Evolutionary conservation across 2,797 vertebrate genomes (phyloP).

Genomic region (Enteromius paludinosus): DNA sequence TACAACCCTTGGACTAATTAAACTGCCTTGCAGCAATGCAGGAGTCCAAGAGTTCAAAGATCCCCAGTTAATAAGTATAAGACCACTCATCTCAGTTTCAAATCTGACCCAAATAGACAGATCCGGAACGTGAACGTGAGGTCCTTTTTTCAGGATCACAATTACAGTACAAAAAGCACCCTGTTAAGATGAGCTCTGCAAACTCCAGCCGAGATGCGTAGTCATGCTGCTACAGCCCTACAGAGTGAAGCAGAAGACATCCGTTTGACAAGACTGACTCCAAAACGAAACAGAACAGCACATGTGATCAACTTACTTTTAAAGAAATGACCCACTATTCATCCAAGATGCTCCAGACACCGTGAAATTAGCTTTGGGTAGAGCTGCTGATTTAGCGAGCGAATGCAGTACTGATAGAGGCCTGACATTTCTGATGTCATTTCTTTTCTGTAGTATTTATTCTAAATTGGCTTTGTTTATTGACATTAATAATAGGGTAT

Average conservation of each 20-base stretch:
- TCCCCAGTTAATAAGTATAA: not conserved
- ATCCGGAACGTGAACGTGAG: not conserved
- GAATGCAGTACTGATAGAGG: not conserved
- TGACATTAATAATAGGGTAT: not conserved
- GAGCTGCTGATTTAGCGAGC: not conserved
- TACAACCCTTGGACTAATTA: conserved; percentile 8
- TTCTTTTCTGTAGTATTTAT: not conserved
- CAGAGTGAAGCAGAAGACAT: conserved; percentile 1
- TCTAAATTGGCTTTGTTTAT: not conserved
- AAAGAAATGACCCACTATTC: conserved; percentile 3
- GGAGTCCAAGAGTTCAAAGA: conserved; percentile 14
- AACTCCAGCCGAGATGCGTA: not conserved
- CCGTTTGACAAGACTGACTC: conserved; percentile 7
- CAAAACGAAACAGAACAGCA: not conserved
- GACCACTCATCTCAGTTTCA: not conserved
- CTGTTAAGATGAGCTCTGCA: conserved; percentile 8
- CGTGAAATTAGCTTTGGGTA: conserved; percentile 8
- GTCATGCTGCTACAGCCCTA: not conserved
- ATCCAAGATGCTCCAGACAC: conserved; percentile 9
- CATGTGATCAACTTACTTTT: not conserved
- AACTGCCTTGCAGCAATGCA: conserved; percentile 5
- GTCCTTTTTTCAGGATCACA: not conserved
- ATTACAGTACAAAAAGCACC: conserved; percentile 4
- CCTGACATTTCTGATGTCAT: not conserved
- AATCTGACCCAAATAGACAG: conserved; percentile 11